Conservation (phyloP, 2,113 vertebrate species). For the Tenrec ecaudatus region DNA sequence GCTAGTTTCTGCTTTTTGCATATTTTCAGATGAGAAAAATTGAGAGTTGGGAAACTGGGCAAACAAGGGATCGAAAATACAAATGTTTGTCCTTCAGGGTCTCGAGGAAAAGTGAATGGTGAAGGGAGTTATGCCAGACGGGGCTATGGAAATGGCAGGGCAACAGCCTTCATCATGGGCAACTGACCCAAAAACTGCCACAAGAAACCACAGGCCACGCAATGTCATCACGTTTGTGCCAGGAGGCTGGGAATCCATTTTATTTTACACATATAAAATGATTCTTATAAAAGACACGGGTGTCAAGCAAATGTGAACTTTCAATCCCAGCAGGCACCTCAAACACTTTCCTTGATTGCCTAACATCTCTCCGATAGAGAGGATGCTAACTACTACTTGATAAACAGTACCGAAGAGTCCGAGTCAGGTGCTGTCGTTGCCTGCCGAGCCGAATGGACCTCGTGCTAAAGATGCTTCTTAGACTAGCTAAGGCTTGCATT, state of each 20-base stretch:
- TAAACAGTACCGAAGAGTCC: slow-evolving; percentile 15
- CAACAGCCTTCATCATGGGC: not conserved
- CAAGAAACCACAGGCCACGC: not conserved
- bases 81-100: not conserved
- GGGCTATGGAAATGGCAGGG: not conserved
- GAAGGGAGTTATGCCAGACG: not conserved
- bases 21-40: slow-evolving; percentile 8
- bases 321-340: not conserved
- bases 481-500: not conserved
- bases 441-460: not conserved
- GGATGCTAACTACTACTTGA: not conserved
- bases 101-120: not conserved
- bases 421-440: not conserved
- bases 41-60: not conserved
- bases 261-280: not conserved
- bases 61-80: not conserved
- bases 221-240: not conserved
- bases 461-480: slow-evolving; percentile 31
- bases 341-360: not conserved
- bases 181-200: not conserved
- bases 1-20: not conserved
- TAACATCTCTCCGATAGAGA: not conserved
- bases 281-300: not conserved
- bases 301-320: not conserved
- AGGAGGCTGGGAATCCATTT: not conserved